A percentile compares a stretch with the other conserved stretches of the same genome.
phyloP scores from a whole-genome alignment of 2,113 vertebrate species.

The Tamias sibiricus region DNA sequence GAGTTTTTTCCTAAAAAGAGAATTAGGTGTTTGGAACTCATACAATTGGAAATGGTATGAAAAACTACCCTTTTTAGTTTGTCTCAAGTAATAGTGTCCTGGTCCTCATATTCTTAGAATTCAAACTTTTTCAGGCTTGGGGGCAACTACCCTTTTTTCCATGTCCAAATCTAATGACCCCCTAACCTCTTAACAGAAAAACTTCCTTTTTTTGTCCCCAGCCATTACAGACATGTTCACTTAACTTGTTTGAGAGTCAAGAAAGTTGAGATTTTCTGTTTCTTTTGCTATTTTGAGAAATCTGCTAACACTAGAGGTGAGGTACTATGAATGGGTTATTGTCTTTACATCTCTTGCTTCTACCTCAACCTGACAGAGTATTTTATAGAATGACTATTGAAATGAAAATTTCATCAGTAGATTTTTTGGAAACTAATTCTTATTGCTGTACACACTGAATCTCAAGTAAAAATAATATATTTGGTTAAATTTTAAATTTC shows the following conservation, averaged over 20 bases:
- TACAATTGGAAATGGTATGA: neutral
- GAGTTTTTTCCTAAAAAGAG: constrained; percentile 13
- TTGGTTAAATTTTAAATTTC: constrained; percentile 38
- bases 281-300: neutral
- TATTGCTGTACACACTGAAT: neutral
- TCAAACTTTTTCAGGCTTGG: neutral
- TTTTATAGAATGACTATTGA: constrained; percentile 29
- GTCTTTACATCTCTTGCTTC: neutral
- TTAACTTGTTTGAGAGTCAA: neutral
- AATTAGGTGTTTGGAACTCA: neutral
- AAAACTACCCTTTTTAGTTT: constrained; percentile 7
- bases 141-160: neutral
- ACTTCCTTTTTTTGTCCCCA: neutral
- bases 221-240: neutral
- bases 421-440: neutral
- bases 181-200: constrained; percentile 22
- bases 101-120: constrained; percentile 18
- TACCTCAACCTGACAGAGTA: neutral
- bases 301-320: neutral
- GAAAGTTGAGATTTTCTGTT: constrained; percentile 30
- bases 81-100: neutral
- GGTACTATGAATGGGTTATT: neutral
- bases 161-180: neutral
- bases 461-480: constrained; percentile 36
- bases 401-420: constrained; percentile 40